Conservation (phyloP, 2,113 vertebrate species). For the Xenus cinereus region DNA sequence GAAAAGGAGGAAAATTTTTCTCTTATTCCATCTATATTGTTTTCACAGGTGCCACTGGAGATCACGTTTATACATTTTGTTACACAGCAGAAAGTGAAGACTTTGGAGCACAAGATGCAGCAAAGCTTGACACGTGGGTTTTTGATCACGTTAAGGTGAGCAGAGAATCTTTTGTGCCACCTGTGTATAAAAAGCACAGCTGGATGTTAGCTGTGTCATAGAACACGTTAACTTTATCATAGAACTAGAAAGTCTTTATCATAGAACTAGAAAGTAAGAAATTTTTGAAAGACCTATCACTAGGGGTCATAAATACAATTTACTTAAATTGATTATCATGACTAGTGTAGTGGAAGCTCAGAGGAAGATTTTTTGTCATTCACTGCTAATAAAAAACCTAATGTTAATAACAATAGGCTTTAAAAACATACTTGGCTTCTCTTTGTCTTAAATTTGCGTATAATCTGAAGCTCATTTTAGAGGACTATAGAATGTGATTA, state of each 20-base stretch:
- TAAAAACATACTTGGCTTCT: background rate
- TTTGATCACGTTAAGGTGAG: conserved; percentile 91
- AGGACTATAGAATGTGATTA: background rate
- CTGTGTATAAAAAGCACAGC: background rate
- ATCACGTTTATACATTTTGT: conserved; percentile 85
- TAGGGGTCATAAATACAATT: background rate
- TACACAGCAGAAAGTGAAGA: conserved; percentile 87
- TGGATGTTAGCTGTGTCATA: background rate
- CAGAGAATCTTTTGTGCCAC: background rate
- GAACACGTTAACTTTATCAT: background rate
- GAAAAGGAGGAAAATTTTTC: background rate
- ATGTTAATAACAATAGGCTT: background rate
- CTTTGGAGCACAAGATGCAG: conserved; percentile 89
- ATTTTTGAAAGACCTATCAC: background rate
- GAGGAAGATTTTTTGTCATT: background rate
- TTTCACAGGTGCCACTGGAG: conserved; percentile 85
- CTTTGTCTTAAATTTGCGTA: background rate
- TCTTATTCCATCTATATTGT: background rate
- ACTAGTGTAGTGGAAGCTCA: background rate
- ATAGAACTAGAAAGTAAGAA: background rate
- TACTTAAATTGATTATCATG: background rate
- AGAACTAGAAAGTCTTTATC: background rate
- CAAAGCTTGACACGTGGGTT: conserved; percentile 91
- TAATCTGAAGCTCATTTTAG: background rate
- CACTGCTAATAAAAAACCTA: background rate